These are phyloP conservation scores for Andrena cerasifolii DNA, from an alignment of 1,140 invertebrate genomes.

Conservation along the genomic window DNA sequence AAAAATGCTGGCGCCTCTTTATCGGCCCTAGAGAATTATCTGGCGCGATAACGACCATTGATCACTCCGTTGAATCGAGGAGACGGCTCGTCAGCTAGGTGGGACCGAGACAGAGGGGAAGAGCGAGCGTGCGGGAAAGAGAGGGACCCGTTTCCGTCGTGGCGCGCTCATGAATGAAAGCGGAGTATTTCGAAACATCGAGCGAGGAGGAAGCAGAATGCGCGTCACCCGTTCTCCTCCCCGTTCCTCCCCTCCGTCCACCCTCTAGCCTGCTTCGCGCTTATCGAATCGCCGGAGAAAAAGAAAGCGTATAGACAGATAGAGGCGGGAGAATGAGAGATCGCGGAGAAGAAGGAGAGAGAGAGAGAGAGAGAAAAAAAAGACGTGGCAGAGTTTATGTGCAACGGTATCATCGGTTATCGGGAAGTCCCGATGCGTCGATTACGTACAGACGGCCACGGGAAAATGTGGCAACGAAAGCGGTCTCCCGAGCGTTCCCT, in stretches of 20 bases:
- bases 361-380: constrained; percentile 21
- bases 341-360: constrained; percentile 27
- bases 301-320: constrained; percentile 10
- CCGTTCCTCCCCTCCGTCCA: background rate
- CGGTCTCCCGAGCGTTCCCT: background rate
- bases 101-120: constrained; percentile 19
- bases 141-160: constrained; percentile 48
- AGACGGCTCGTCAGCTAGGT: constrained; percentile 21
- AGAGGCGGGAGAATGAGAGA: background rate
- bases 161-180: constrained; percentile 61
- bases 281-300: constrained; percentile 47
- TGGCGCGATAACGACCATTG: constrained; percentile 57
- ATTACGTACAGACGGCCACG: constrained; percentile 9
- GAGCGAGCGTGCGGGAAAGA: background rate
- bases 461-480: constrained; percentile 47
- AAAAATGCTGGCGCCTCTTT: constrained; percentile 55
- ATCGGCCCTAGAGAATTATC: constrained; percentile 58
- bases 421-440: constrained; percentile 39
- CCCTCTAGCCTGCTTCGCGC: constrained; percentile 11
- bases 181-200: constrained; percentile 63
- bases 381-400: constrained; percentile 64
- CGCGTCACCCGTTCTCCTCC: constrained; percentile 34
- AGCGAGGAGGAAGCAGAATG: constrained; percentile 44
- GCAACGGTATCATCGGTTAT: constrained; percentile 68
- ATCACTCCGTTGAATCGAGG: constrained; percentile 56